Base-by-base conservation (phyloP, 2,797 vertebrate species). In the Heteromormyrus szaboi region DNA sequence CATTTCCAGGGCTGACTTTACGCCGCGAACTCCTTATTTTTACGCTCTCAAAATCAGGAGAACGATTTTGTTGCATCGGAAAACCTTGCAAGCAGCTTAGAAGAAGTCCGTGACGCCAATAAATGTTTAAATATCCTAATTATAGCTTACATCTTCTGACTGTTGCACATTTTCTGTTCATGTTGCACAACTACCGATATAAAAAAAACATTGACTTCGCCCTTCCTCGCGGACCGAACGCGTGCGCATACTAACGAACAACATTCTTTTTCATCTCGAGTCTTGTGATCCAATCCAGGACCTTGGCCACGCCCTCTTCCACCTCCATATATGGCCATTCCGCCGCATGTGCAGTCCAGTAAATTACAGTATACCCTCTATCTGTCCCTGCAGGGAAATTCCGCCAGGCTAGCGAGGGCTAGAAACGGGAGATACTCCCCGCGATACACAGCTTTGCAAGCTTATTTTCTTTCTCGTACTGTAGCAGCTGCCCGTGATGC, bases 181-280 rank as follows among this genome's bases (percentile, higher is more conserved):
- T 41, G 62, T 87, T 87, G 86, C 86, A 68, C 56, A 87, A 87
- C 86, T 53, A 87, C 19, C 56, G 59, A 87, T n/a, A 68, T 87
- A 89, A 89, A 86, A n/a, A 85, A 85, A 85, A 85, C 59, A 37
- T 51, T 79, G 88, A 89, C 88, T 89, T 86, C 88, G 88, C 88
- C 85, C 88, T 89, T 76, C 65, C 88, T 53, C 65, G 50, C 88
- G 59, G 44, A 79, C 46, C 89, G 91, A 91, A 92, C 92, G 90
- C 88, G 91, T 93, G 93, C 94, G 94, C 94, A 94, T 93, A 92
- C 91, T 93, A 93, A 94, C 93, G 94, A 94, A 95, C 92, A 92
- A 65, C 93, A 89, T 89, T 92, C 85, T 87, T 83, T 65, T 46
- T 91, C 93, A 94, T 95, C 92, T 94, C 56, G 25, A 54, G 53